Conservation (phyloP, 35 echinoderm and acorn worm genomes). For the Ptychodera flava region DNA sequence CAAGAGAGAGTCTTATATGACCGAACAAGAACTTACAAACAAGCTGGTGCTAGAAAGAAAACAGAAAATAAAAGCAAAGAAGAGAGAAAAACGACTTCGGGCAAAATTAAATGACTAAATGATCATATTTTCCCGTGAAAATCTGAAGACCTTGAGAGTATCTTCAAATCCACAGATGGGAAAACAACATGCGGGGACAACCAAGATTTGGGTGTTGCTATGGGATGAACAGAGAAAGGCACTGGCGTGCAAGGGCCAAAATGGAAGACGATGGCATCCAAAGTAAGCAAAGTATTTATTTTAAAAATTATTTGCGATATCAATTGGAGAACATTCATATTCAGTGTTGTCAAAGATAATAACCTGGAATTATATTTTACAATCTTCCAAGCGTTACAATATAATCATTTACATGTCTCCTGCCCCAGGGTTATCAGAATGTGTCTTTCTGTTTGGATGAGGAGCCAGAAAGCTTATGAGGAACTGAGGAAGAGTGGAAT, state of each 20-base stretch:
- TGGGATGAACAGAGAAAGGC: background rate
- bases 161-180: background rate
- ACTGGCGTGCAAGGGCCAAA: background rate
- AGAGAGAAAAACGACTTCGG: background rate
- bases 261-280: background rate
- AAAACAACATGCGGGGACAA: background rate
- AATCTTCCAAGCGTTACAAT: no score
- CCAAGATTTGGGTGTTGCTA: background rate
- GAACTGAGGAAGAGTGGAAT: background rate
- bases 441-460: background rate
- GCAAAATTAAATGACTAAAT: background rate
- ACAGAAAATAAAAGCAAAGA: background rate
- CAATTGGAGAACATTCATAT: no score
- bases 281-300: background rate
- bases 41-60: background rate
- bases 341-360: no score
- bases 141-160: background rate
- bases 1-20: background rate
- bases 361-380: no score
- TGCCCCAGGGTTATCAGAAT: background rate
- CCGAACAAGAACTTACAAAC: background rate
- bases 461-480: background rate
- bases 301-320: background rate
- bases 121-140: background rate
- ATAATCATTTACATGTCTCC: no score